Evolutionary conservation across 2,888 invertebrate species (phyloP), one percentile per base, ranked within the genome.

Genomic region (Polydrusus pterygomalis): DNA sequence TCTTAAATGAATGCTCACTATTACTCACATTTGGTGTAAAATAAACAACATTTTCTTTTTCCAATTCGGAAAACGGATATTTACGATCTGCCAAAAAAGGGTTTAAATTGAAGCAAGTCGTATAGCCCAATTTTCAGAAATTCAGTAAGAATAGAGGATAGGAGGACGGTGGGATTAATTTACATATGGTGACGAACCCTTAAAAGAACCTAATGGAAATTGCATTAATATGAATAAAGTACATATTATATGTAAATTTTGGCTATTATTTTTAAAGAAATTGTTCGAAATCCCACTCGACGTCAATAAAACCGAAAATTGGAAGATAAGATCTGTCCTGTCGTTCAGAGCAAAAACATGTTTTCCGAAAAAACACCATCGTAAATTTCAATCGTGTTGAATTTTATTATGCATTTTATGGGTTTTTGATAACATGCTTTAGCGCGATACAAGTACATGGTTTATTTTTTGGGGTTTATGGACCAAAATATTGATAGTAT

Each of bases 401-500:
- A 71, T 77, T 77, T 77, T 77, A 77, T 77, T 77, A 77, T 68
- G 70, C 34, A 74, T 71, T 77, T 77, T 77, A 77, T 74, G 77
- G 74, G 64, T 70, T 74, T 77, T 74, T 74, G 77, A 77, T 77
- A 77, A 77, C 70, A 63, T 47, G 70, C 18, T 40, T 54, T 64
- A 38, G 43, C n/a, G 62, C 74, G 69, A 49, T 67, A 71, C 70
- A 70, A 47, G 64, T 34, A 56, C 34, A 49, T 70, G 54, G 63
- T 69, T 75, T 75, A 62, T 20, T 13, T 74, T 74, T 70, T 75
- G 30, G 25, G 54, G 43, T 65, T 72, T 65, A 65, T 17, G 34
- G 45, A 13, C 56, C 51, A 64, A 65, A 65, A 49, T 65, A 65
- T 34, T 45, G 49, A 18, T 34, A 17, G 13, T 34, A 47, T 5